Percentiles rank a stretch among this genome's conserved stretches.
phyloP scores from a whole-genome alignment of 2,113 vertebrate genomes.

The Esox niger region DNA sequence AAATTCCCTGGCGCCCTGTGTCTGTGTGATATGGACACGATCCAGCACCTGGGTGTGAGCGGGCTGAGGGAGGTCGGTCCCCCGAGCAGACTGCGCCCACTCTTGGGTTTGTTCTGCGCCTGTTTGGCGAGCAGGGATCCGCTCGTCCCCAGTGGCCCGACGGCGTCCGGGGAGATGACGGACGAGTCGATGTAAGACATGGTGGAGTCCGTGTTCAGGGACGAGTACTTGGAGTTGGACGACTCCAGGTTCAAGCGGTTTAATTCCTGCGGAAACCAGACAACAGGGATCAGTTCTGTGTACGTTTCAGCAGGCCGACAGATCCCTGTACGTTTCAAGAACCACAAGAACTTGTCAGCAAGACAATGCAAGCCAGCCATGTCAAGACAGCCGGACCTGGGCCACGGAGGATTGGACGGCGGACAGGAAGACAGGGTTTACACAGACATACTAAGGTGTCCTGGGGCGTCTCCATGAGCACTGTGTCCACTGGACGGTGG shows the following conservation, averaged over 20 bases:
- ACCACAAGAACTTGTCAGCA: too few species aligned
- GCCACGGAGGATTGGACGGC: too few species aligned
- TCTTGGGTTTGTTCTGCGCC: slow-evolving; percentile 95
- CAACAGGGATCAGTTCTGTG: too few species aligned
- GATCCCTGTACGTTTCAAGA: too few species aligned
- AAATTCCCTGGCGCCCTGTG: too few species aligned
- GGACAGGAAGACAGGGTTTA: too few species aligned
- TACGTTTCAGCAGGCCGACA: neutral
- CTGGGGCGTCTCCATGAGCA: slow-evolving; percentile 95
- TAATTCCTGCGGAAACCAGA: slow-evolving; percentile 77
- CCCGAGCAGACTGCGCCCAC: slow-evolving; percentile 88
- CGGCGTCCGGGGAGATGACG: slow-evolving; percentile 89
- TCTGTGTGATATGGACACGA: too few species aligned
- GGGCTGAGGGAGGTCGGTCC: slow-evolving; percentile 90
- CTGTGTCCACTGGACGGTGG: slow-evolving; percentile 87
- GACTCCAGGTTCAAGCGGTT: slow-evolving; percentile 98
- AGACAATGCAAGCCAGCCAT: too few species aligned
- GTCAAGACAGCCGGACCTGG: too few species aligned
- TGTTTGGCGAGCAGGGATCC: slow-evolving; percentile 88
- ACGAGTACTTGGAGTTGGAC: slow-evolving; percentile 89
- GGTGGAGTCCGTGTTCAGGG: slow-evolving; percentile 86
- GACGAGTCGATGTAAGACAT: slow-evolving; percentile 95
- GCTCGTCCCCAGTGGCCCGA: slow-evolving; percentile 81
- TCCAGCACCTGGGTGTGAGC: slow-evolving; percentile 87
- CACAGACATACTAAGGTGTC: slow-evolving; percentile 85